Evolutionary conservation across 2,888 invertebrate genomes (phyloP).

Genomic region (Volucella inanis): DNA sequence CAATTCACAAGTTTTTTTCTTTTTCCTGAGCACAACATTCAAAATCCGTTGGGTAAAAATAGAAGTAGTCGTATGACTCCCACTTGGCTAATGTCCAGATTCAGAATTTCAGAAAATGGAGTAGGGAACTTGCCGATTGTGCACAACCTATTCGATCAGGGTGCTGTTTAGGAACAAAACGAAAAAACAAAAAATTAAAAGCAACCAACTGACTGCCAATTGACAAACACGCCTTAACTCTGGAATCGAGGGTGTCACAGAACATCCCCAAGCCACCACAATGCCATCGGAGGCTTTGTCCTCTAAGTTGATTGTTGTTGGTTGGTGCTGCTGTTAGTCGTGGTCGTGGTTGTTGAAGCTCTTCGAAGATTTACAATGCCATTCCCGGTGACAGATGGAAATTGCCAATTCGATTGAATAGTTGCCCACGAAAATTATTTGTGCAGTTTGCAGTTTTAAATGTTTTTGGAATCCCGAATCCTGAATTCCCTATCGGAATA

Average conservation of each 20-base stretch:
- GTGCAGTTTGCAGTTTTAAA: conserved; percentile 74
- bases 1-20: conserved; percentile 52
- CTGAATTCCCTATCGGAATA: conserved; percentile 33
- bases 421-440: conserved; percentile 74
- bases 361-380: conserved; percentile 71
- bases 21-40: conserved; percentile 38
- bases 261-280: conserved; percentile 31
- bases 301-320: neutral
- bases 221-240: conserved; percentile 72
- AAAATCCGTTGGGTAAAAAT: conserved; percentile 55
- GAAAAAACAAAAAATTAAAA: conserved; percentile 20
- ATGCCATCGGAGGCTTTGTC: conserved; percentile 35
- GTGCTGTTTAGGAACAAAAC: conserved; percentile 36
- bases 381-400: conserved; percentile 73
- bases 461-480: conserved; percentile 8
- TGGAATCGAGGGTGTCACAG: conserved; percentile 19
- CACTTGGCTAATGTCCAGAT: conserved; percentile 52
- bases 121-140: conserved; percentile 19
- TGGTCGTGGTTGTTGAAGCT: conserved; percentile 45
- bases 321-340: neutral
- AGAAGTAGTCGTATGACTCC: neutral
- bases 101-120: too few relatives aligned
- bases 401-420: conserved; percentile 75
- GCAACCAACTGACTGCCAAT: conserved; percentile 62
- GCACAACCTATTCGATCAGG: conserved; percentile 23